A percentile compares a stretch with the other conserved stretches of the same genome.
Evolutionary conservation across 1,140 invertebrate genomes (phyloP).

Genomic region (Drosophila sp.): DNA sequence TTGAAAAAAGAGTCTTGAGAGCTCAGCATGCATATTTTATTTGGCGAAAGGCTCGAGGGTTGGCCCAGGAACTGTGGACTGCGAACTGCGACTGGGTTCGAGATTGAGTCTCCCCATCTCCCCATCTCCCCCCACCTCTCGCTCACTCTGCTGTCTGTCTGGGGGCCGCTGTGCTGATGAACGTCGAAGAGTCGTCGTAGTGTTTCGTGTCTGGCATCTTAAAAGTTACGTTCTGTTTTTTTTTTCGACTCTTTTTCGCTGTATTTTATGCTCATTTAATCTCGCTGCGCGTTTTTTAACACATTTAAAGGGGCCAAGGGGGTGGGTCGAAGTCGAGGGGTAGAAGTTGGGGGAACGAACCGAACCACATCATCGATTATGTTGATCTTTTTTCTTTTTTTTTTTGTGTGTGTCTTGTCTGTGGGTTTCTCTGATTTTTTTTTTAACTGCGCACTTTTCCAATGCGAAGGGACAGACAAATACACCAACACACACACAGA

Average conservation of each 20-base stretch:
- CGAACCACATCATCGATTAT: constrained; percentile 75
- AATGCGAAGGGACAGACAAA: constrained; percentile 18
- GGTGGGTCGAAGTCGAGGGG: background rate
- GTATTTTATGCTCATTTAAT: constrained; percentile 80
- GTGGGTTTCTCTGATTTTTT: constrained; percentile 48
- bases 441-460: constrained; percentile 76
- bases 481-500: constrained; percentile 1
- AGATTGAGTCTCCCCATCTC: constrained; percentile 16
- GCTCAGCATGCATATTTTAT: constrained; percentile 75
- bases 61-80: constrained; percentile 24
- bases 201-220: constrained; percentile 74
- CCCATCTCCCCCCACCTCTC: background rate
- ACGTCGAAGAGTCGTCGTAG: constrained; percentile 42
- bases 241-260: constrained; percentile 43
- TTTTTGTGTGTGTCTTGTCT: constrained; percentile 42
- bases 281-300: constrained; percentile 76
- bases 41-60: constrained; percentile 55
- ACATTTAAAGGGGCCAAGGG: constrained; percentile 58
- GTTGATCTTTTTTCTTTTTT: constrained; percentile 67
- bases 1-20: constrained; percentile 40
- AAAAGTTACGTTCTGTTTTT: constrained; percentile 53
- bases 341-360: constrained; percentile 15
- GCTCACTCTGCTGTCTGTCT: constrained; percentile 50
- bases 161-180: constrained; percentile 62
- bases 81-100: constrained; percentile 30